Conservation (phyloP, 2,113 vertebrate species). For the Oreotrochilus melanogaster region DNA sequence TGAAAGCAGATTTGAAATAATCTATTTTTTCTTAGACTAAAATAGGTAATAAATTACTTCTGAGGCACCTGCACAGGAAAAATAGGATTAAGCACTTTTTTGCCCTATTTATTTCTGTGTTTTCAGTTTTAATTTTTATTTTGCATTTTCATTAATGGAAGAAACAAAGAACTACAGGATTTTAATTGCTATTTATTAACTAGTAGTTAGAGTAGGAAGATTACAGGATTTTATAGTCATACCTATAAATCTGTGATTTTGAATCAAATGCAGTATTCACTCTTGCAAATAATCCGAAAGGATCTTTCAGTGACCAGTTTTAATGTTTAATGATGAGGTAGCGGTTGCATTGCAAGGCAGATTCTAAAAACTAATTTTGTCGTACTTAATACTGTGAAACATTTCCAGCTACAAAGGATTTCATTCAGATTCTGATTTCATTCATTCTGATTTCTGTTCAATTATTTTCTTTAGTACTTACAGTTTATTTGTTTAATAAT, state of each 20-base stretch:
- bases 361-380: neutral
- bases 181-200: constrained; percentile 32
- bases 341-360: neutral
- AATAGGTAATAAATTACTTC: neutral
- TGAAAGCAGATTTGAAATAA: neutral
- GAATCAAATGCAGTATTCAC: neutral
- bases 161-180: neutral
- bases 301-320: neutral
- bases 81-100: neutral
- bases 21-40: neutral
- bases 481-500: neutral
- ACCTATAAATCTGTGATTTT: neutral
- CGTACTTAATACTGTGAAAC: neutral
- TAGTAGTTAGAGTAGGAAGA: neutral
- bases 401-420: neutral
- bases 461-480: neutral
- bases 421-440: neutral
- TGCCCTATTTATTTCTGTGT: neutral
- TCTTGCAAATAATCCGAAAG: neutral
- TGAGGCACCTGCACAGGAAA: neutral
- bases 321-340: neutral
- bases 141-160: neutral
- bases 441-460: neutral
- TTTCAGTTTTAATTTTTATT: neutral
- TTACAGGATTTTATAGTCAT: neutral